Evolutionary conservation across 1,140 invertebrate species (phyloP).

Genomic region (Anthonomus grandis): DNA sequence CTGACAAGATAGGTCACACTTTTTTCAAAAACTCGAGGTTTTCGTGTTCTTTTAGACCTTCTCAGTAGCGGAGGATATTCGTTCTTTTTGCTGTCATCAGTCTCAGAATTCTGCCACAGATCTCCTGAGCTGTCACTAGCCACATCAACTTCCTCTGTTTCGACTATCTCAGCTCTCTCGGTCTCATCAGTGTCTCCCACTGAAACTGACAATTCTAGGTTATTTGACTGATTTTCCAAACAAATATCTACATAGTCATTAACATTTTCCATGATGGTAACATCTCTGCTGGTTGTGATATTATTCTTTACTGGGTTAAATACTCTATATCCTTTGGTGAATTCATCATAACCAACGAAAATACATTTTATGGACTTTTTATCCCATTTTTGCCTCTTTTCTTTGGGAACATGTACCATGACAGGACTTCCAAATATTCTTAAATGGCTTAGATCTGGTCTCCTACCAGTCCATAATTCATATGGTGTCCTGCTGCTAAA

Average conservation of each 20-base stretch:
- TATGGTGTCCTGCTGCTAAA: slow-evolving; percentile 30
- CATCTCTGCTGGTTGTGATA: slow-evolving; percentile 38
- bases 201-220: no score
- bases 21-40: slow-evolving; percentile 26
- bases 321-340: slow-evolving; percentile 31
- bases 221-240: not conserved
- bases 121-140: not conserved
- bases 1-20: slow-evolving; percentile 21
- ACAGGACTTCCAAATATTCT: slow-evolving; percentile 41
- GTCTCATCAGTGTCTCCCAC: not conserved
- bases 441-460: slow-evolving; percentile 39
- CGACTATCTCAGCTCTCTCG: not conserved
- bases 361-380: slow-evolving; percentile 34
- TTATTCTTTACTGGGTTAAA: slow-evolving; percentile 35
- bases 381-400: slow-evolving; percentile 34
- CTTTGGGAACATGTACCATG: slow-evolving; percentile 42
- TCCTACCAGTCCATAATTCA: slow-evolving; percentile 33
- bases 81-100: not conserved
- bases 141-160: not conserved
- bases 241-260: not conserved
- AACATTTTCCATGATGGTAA: slow-evolving; percentile 36
- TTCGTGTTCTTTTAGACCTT: slow-evolving; percentile 21
- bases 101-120: not conserved
- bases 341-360: slow-evolving; percentile 30
- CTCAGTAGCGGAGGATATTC: not conserved